phyloP scores from a whole-genome alignment of 2,113 vertebrate genomes.

The Syrmaticus mikado region DNA sequence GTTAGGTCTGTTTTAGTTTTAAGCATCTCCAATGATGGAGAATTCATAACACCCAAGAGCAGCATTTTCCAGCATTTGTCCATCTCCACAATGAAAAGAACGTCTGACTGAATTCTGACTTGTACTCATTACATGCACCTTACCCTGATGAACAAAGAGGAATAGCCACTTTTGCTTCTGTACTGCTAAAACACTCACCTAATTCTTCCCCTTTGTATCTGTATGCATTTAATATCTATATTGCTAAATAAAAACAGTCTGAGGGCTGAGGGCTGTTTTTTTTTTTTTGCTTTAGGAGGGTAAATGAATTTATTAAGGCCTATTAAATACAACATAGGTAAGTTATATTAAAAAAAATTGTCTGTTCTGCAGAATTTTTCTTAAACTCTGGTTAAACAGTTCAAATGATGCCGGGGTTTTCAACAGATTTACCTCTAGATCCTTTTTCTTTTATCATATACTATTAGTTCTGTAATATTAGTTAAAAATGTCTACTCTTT shows the following conservation, averaged over 20 bases:
- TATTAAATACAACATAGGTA: neutral
- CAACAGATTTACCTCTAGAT: neutral
- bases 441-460: slow-evolving; percentile 5
- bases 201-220: neutral
- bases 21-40: neutral
- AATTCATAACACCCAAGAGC: neutral
- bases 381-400: neutral
- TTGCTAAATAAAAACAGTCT: neutral
- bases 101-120: neutral
- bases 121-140: fast-evolving
- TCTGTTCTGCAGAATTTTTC: neutral
- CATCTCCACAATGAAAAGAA: neutral
- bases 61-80: neutral
- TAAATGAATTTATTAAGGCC: neutral
- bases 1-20: neutral
- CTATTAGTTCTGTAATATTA: neutral
- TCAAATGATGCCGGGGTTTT: neutral
- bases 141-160: neutral
- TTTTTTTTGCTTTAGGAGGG: neutral
- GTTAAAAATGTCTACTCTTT: slow-evolving; percentile 6
- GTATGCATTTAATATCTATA: neutral
- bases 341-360: neutral
- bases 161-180: neutral
- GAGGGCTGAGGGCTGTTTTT: too few relatives aligned
- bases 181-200: neutral